These are phyloP conservation scores for Oopsacas minuta DNA, from an alignment of 37 sponge, comb jelly and placozoan species.

Conservation along the genomic window DNA sequence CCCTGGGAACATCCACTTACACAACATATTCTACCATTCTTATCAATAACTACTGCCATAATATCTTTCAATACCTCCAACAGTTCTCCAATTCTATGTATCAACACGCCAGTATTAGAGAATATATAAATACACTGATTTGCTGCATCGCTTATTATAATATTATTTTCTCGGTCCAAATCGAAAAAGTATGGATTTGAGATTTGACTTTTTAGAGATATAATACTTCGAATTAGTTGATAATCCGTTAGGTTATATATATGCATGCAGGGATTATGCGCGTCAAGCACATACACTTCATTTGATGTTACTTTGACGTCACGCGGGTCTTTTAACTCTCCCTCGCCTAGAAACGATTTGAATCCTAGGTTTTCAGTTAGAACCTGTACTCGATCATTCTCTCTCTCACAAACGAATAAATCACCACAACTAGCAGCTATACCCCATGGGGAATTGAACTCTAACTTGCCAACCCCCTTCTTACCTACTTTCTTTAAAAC, in stretches of 20 bases:
- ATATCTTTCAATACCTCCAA: not conserved
- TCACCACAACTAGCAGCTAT: not conserved
- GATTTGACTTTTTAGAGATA: not conserved
- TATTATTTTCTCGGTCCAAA: not conserved
- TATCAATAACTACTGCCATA: not conserved
- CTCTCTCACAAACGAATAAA: conserved; percentile 22
- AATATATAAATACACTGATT: not conserved
- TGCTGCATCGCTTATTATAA: not conserved
- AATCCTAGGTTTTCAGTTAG: not conserved
- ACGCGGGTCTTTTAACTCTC: not conserved
- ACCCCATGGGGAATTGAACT: conserved; percentile 23
- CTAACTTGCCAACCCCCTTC: not conserved
- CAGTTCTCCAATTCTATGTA: not conserved
- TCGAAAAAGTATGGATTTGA: not conserved
- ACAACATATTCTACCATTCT: not conserved
- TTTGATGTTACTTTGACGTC: not conserved
- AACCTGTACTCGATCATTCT: not conserved
- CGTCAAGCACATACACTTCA: not conserved
- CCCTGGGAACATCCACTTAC: not conserved
- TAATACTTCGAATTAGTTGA: not conserved
- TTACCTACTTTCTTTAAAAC: not conserved
- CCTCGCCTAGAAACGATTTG: not conserved
- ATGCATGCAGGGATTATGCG: not conserved
- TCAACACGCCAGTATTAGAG: not conserved
- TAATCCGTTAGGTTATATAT: not conserved